These are phyloP conservation scores for Rhodeus uyekii DNA, from an alignment of 2,797 vertebrate genomes.

Conservation along the genomic window DNA sequence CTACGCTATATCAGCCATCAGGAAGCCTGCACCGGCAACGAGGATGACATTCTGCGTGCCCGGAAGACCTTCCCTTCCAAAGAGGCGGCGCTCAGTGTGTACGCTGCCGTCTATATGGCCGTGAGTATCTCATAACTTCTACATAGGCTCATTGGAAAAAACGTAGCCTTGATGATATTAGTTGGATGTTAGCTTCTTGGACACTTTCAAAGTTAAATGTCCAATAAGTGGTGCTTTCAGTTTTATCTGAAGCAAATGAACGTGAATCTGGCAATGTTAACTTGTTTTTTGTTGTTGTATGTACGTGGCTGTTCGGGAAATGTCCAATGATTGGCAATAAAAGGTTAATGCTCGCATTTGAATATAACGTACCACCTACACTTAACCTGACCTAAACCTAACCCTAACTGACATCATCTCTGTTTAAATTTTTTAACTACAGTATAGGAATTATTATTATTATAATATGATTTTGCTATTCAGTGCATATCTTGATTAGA, in stretches of 20 bases:
- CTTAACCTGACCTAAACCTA: neutral
- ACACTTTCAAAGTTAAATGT: neutral
- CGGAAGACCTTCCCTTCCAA: conserved; percentile 98
- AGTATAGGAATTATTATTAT: no score
- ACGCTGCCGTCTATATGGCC: conserved; percentile 92
- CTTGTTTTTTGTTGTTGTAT: neutral
- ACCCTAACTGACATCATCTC: no score
- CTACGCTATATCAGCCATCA: conserved; percentile 94
- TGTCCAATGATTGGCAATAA: neutral
- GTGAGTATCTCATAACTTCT: conserved; percentile 78
- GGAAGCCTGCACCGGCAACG: conserved; percentile 93
- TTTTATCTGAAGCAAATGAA: neutral
- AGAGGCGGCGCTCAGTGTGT: conserved; percentile 94
- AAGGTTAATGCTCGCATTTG: neutral
- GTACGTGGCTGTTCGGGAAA: neutral
- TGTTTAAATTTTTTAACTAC: no score
- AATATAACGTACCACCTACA: neutral
- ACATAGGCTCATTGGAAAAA: neutral
- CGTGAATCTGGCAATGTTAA: neutral
- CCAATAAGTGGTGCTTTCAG: neutral
- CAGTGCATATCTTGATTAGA: no score
- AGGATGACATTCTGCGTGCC: conserved; percentile 89
- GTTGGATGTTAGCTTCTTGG: no score
- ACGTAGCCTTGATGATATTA: no score
- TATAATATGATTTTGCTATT: no score